Evolutionary conservation across 2,888 invertebrate species (phyloP).

Genomic region (Ommatoiulus sabulosus): DNA sequence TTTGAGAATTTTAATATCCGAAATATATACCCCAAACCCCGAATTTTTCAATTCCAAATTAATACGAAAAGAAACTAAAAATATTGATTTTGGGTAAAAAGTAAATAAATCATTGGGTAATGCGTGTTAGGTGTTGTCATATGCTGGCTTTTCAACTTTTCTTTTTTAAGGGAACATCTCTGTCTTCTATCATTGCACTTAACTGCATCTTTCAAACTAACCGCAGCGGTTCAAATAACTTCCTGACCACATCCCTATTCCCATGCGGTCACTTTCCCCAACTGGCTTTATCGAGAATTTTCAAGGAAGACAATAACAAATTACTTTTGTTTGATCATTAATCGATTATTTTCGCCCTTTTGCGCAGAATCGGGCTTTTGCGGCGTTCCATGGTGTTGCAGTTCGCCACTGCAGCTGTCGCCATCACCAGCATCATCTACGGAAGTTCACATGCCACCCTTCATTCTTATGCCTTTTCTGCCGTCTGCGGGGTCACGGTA

Average conservation of each 20-base stretch:
- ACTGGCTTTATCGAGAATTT: not conserved
- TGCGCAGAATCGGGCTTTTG: constrained; percentile 53
- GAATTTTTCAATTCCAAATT: too few relatives aligned
- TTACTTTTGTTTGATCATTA: not conserved
- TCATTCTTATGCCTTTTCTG: constrained; percentile 49
- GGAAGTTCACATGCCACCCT: constrained; percentile 11
- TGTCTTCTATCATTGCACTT: not conserved
- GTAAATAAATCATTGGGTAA: too few relatives aligned
- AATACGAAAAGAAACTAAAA: too few relatives aligned
- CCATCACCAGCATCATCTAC: constrained; percentile 47
- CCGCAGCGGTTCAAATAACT: not conserved
- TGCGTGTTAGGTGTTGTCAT: too few relatives aligned
- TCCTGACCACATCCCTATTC: not conserved
- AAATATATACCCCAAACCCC: too few relatives aligned
- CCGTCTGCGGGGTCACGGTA: constrained; percentile 51
- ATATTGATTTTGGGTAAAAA: too few relatives aligned
- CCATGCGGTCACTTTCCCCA: not conserved
- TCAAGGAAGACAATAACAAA: not conserved
- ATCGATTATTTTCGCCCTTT: constrained; percentile 2
- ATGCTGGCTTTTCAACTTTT: too few relatives aligned
- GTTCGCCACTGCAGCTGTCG: not conserved
- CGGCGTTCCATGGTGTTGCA: constrained; percentile 53
- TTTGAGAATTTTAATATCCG: too few relatives aligned
- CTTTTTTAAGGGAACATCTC: too few relatives aligned
- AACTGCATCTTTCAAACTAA: not conserved